These are phyloP conservation scores for Hemicordylus capensis DNA, from an alignment of 2,113 vertebrate genomes.

Conservation along the genomic window DNA sequence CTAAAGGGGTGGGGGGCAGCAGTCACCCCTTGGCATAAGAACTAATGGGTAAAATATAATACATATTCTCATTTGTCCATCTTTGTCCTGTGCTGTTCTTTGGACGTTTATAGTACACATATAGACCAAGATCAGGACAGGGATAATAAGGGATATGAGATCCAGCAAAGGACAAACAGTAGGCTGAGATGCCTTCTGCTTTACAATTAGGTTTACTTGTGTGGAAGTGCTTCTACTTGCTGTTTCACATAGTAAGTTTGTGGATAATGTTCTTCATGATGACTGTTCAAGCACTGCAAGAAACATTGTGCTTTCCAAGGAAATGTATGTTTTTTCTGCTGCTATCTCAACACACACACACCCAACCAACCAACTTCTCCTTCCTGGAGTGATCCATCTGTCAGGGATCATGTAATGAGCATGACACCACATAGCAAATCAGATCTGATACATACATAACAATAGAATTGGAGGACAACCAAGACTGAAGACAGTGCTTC, in stretches of 20 bases:
- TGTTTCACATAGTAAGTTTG: not conserved
- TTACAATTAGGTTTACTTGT: not conserved
- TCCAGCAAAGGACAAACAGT: not conserved
- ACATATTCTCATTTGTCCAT: not conserved
- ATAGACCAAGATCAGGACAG: not conserved
- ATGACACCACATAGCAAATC: no score
- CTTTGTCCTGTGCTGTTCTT: no score
- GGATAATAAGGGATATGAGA: not conserved
- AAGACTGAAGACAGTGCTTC: rapidly evolving
- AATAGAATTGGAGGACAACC: no score
- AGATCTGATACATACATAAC: no score
- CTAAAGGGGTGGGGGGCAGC: not conserved
- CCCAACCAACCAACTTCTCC: not conserved
- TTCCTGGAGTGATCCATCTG: not conserved
- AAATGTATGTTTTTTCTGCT: no score
- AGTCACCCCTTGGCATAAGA: not conserved
- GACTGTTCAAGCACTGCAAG: not conserved
- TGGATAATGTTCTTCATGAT: not conserved
- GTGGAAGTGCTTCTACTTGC: not conserved
- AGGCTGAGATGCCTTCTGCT: not conserved
- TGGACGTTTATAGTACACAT: not conserved
- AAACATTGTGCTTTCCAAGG: no score
- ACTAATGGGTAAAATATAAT: not conserved
- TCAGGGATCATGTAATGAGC: not conserved
- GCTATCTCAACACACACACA: no score